Percentiles rank a stretch among this genome's conserved stretches.
Conservation (phyloP, 2,888 invertebrate species). For the Actias luna region DNA sequence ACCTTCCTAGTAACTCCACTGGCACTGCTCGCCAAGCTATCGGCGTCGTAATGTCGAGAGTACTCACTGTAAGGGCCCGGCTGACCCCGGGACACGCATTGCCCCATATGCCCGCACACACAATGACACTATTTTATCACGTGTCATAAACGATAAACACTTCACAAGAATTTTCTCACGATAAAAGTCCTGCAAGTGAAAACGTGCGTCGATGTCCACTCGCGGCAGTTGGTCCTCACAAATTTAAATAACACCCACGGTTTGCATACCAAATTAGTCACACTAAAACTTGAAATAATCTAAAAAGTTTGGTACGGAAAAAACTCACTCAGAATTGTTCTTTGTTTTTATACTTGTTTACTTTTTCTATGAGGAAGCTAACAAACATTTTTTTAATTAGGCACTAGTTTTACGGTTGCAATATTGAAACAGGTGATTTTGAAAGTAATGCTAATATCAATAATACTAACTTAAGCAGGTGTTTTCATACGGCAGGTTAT, state of each 20-base stretch:
- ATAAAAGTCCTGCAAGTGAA: slow-evolving; percentile 23
- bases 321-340: background rate
- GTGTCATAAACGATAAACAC: slow-evolving; percentile 31
- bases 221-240: slow-evolving; percentile 17
- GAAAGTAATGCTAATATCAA: background rate
- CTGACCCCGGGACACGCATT: slow-evolving; percentile 87
- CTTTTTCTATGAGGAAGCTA: background rate
- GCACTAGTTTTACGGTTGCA: background rate
- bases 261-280: slow-evolving; percentile 23
- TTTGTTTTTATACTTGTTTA: background rate
- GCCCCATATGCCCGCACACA: slow-evolving; percentile 84
- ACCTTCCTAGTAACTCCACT: slow-evolving; percentile 60
- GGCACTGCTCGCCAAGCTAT: slow-evolving; percentile 69
- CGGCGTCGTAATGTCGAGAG: slow-evolving; percentile 72
- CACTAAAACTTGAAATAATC: slow-evolving; percentile 7
- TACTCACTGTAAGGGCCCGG: slow-evolving; percentile 63
- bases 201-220: slow-evolving; percentile 20
- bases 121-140: slow-evolving; percentile 36
- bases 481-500: background rate
- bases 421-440: background rate
- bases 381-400: background rate
- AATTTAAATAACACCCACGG: slow-evolving; percentile 32
- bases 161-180: slow-evolving; percentile 30
- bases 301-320: background rate
- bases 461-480: background rate